phyloP scores from a whole-genome alignment of 1,140 invertebrate genomes.

The Drosophila novamexicana region DNA sequence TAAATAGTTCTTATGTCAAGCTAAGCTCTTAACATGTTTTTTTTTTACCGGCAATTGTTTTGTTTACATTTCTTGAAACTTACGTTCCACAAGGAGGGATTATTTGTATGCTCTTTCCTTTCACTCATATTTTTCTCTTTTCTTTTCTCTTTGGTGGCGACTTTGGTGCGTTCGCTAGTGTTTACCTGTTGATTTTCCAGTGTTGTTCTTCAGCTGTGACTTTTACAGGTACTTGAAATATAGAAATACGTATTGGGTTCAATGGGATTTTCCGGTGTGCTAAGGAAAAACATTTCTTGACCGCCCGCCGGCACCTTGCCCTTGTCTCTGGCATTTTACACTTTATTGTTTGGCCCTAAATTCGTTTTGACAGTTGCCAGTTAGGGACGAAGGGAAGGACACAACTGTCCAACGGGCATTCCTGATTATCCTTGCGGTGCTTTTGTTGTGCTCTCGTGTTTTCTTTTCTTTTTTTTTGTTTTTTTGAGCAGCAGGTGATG shows the following conservation, averaged over 20 bases:
- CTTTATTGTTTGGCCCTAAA: constrained; percentile 50
- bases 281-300: constrained; percentile 56
- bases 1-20: too few species aligned
- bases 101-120: neutral
- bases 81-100: constrained; percentile 16
- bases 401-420: constrained; percentile 43
- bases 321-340: constrained; percentile 45
- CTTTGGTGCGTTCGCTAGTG: neutral
- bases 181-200: constrained; percentile 41
- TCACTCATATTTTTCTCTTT: constrained; percentile 12
- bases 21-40: too few species aligned
- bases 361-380: constrained; percentile 68
- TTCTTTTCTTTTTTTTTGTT: too few species aligned
- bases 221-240: constrained; percentile 60
- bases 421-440: constrained; percentile 76
- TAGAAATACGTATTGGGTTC: constrained; percentile 31
- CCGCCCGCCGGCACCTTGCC: constrained; percentile 27
- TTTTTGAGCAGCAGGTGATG: constrained; percentile 51
- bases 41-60: neutral
- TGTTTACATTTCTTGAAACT: constrained; percentile 1
- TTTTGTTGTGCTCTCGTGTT: constrained; percentile 51
- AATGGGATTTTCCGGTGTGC: constrained; percentile 67
- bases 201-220: constrained; percentile 42
- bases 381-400: constrained; percentile 14
- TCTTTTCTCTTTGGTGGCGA: constrained; percentile 32